Base-by-base conservation (phyloP, 2,888 invertebrate species). In the Polymixis flavicincta region DNA sequence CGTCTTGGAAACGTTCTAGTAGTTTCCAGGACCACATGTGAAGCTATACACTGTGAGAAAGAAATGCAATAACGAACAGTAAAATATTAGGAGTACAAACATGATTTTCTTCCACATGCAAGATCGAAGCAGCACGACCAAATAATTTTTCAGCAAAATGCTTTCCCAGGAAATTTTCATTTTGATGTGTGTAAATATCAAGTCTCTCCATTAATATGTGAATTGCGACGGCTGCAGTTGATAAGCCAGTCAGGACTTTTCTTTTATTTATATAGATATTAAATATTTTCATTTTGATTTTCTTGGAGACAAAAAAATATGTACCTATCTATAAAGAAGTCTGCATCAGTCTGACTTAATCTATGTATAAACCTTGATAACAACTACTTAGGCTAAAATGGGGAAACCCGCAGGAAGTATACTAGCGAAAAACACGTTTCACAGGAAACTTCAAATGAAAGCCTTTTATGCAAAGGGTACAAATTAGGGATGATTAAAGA, bases 401-500 rank as follows among this genome's bases (percentile, higher is more conserved):
- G n/a, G 2, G 2, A 37, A 9, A 74, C 55, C 19, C n/a, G 11
- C 28, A 74, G 74, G 74, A 74, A 37, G 68, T 76, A 25, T 9
- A 25, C 19, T 17, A 32, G 14, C 22, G 25, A 22, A 25, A 71
- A 66, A 66, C n/a, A 50, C 14, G 25, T 55, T 65, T 69, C 14
- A 45, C 28, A 48, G 32, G 25, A 22, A 59, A 74, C 25, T 65
- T 74, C n/a, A 79, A 74, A 68, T 42, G 17, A 37, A 66, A 73
- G 45, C 25, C 69, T 67, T 70, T 67, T 71, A 9, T 45, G 54
- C 3, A 64, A 68, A 68, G 71, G 59, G 63, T 68, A 59, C 37
- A 68, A 80, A 80, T 80, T 80, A 80, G 48, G 75, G 32, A 59
- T 71, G 64, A 71, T 80, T 71, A 71, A 75, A 80, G 48, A 75